Base-by-base conservation (phyloP, 1,140 invertebrate genomes). In the Hypothenemus hampei region DNA sequence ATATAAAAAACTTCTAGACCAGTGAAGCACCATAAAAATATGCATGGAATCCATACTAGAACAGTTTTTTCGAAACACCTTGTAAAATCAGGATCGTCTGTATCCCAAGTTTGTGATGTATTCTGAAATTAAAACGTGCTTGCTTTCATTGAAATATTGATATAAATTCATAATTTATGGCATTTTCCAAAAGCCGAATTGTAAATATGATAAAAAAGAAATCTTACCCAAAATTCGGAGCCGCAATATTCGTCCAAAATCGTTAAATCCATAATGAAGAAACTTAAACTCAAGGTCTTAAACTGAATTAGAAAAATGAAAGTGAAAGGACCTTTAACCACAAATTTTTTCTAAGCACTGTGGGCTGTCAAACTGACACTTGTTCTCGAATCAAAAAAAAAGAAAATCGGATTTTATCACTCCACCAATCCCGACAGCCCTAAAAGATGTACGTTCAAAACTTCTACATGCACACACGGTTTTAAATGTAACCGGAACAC, bases 31-130 rank as follows among this genome's bases (percentile, higher is more conserved):
- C 88, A 93, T 3, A 96, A 73, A 72, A 91, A 93, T 16, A 79
- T 67, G 72, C 90, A 93, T 4, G 95, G 93, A 31, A 81, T 70
- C 90, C 91, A 95, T 40, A 91, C 75, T 22, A 97, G 69, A 1
- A 89, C 82, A 3, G 92, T 95, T 71, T 86, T 84, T 70, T 94
- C 85, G 73, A 95, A 93, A 72, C 92, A 96, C 71, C 77, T 73
- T 50, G 90, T 90, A 45, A 96, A 78, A 67, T 92, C 84, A 37
- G 93, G 92, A 71, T 83, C 76, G 15, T 79, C 73, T 16, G 89
- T 91, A 59, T 89, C 73, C 90, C 91, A 94, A 39, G 86, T 83
- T 63, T 83, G 33, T 13, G 43, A 57, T 33, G 18, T n/a, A 39
- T 63, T 57, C 59, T 59, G 56, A 43, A 58, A 60, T 15, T 11